A percentile compares a stretch with the other conserved stretches of the same genome.
phyloP scores from a whole-genome alignment of 2,888 invertebrate species.

The Trichacis sp. region DNA sequence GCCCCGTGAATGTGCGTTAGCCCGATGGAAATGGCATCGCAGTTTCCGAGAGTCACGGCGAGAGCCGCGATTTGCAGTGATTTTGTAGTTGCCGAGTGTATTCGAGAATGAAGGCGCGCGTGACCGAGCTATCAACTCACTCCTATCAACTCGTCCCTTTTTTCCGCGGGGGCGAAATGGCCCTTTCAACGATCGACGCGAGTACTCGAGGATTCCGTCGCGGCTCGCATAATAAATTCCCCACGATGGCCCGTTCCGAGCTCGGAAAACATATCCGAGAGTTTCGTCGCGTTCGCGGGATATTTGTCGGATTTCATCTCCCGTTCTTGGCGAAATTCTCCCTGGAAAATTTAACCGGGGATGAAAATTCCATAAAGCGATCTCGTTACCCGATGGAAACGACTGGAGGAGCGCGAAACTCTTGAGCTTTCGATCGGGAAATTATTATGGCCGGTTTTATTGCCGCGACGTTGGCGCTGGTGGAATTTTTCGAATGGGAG shows the following conservation, averaged over 20 bases:
- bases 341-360: no score
- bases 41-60: constrained; percentile 3
- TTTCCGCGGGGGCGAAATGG: constrained; percentile 5
- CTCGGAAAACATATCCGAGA: neutral
- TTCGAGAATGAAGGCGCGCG: constrained; percentile 49
- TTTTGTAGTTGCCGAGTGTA: constrained; percentile 43
- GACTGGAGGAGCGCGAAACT: constrained; percentile 2
- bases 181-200: constrained; percentile 2
- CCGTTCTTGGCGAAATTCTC: no score
- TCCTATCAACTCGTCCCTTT: neutral
- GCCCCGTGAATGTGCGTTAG: neutral
- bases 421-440: constrained; percentile 5
- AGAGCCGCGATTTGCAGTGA: constrained; percentile 49
- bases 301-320: neutral
- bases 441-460: constrained; percentile 2
- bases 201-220: neutral
- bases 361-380: no score
- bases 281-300: neutral
- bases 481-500: constrained; percentile 14
- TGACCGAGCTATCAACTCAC: constrained; percentile 53
- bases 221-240: neutral
- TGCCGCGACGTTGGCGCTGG: neutral
- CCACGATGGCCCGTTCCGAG: neutral
- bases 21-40: constrained; percentile 1
- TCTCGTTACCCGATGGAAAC: neutral